Percentiles rank a stretch among this genome's conserved stretches.
Evolutionary conservation across 1,140 invertebrate species (phyloP).

Genomic region (Paraescarpia echinospica): DNA sequence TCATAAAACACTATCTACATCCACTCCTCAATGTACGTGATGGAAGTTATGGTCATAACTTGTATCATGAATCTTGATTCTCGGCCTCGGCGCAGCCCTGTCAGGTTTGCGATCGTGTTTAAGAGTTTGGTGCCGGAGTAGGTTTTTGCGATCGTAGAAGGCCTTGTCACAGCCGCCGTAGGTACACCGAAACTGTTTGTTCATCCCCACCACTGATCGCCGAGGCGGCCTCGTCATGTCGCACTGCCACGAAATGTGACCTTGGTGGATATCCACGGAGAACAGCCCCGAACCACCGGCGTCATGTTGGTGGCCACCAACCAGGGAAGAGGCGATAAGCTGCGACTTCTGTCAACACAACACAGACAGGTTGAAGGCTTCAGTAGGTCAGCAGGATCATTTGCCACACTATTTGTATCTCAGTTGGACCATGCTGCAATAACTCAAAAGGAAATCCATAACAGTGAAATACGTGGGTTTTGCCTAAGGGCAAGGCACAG

Average conservation of each 20-base stretch:
- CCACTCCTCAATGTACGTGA: background rate
- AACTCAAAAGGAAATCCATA: too few species aligned
- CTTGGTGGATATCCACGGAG: background rate
- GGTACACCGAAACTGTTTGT: constrained; percentile 11
- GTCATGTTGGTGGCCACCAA: background rate
- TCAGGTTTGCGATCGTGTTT: constrained; percentile 17
- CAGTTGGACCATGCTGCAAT: too few species aligned
- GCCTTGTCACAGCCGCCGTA: constrained; percentile 8
- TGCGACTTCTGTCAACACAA: background rate
- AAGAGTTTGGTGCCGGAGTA: constrained; percentile 9
- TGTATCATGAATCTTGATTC: background rate
- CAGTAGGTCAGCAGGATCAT: too few species aligned
- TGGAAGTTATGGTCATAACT: background rate
- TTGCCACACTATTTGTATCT: too few species aligned
- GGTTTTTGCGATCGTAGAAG: constrained; percentile 11
- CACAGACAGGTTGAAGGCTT: too few species aligned
- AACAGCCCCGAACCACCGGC: background rate
- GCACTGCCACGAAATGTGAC: background rate
- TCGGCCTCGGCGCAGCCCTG: background rate
- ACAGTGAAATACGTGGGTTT: too few species aligned
- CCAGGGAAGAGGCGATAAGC: background rate
- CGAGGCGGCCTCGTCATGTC: background rate
- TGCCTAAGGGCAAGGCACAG: too few species aligned
- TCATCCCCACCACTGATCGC: background rate
- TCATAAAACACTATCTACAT: background rate